Evolutionary conservation across 2,113 vertebrate species (phyloP).

Genomic region (Epinephelus moara): DNA sequence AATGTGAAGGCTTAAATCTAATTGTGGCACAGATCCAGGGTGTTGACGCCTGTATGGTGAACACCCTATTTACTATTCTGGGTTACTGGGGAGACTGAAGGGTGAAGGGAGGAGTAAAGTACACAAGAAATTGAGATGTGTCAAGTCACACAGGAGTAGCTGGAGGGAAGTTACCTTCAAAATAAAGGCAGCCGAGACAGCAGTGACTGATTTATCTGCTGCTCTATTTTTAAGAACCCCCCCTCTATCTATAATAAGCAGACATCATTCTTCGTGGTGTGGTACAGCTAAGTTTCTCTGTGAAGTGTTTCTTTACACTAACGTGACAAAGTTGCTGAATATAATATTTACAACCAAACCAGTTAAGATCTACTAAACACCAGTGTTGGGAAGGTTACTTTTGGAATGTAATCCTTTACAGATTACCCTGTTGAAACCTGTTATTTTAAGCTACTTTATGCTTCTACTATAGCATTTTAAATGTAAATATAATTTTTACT

Average conservation of each 20-base stretch:
- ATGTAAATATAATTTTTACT: neutral
- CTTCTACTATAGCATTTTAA: neutral
- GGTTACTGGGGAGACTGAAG: conserved; percentile 57
- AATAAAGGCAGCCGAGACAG: conserved; percentile 39
- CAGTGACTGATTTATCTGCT: neutral
- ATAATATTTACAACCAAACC: neutral
- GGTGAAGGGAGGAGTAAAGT: conserved; percentile 46
- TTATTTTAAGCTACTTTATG: neutral
- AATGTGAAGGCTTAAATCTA: conserved; percentile 34
- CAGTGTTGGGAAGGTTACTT: neutral
- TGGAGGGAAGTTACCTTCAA: conserved; percentile 44
- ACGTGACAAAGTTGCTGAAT: neutral
- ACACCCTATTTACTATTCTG: conserved; percentile 63
- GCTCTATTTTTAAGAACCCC: neutral
- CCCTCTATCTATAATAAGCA: neutral
- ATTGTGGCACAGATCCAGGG: conserved; percentile 51
- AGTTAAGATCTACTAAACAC: neutral
- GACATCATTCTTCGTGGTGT: neutral
- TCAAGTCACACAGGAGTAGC: conserved; percentile 10
- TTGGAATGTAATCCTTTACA: no score
- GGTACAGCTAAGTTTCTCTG: neutral
- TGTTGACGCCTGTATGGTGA: conserved; percentile 62
- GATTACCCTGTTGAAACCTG: no score
- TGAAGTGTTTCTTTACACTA: neutral
- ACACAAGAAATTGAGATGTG: neutral